Evolutionary conservation across 2,113 vertebrate species (phyloP), one percentile per base, ranked within the genome.

Genomic region (Cacatua alba): DNA sequence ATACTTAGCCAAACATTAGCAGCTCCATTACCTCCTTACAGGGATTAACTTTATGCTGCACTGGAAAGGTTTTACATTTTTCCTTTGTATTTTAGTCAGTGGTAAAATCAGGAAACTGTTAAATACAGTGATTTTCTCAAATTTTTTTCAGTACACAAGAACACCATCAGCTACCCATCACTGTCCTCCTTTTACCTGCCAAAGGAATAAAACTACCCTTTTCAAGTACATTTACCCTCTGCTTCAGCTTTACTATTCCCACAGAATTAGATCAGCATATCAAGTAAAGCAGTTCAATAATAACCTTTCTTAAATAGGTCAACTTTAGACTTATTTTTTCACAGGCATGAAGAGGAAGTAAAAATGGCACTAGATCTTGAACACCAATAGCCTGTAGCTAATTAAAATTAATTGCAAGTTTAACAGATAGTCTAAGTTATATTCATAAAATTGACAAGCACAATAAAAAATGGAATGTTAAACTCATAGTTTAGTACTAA

Each of bases 281-380:
- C 76, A 95, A 88, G 59, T 79, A 77, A 81, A 96, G 53, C 39
- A 88, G 59, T 86, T 97, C 84, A 95, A 85, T 96, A 86, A 87
- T 60, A 95, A 78, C 29, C 20, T 95, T 89, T 91, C 70, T 91
- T 92, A 97, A 96, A 95, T 75, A 96, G 70, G 72, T 81, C 86
- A 95, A 46, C 10, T 89, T 97, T 82, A 95, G 74, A 83, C 65
- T 94, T 95, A 53, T 87, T 92, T 95, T 92, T 96, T 80, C 24
- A 39, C 39, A 39, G 39, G 39, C 39, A 39, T 39, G 39, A 39
- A 39, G 39, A 39, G 39, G 39, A 39, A 39, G 39, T 39, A 39
- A 39, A 39, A 39, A 39, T 39, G 39, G 39, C 39, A 59, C 19
- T 48, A 41, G 35, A 35, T 55, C n/a, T 39, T 52, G 21, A 82